Evolutionary conservation across 2,888 invertebrate species (phyloP).

Genomic region (Podotricha telesiphe): DNA sequence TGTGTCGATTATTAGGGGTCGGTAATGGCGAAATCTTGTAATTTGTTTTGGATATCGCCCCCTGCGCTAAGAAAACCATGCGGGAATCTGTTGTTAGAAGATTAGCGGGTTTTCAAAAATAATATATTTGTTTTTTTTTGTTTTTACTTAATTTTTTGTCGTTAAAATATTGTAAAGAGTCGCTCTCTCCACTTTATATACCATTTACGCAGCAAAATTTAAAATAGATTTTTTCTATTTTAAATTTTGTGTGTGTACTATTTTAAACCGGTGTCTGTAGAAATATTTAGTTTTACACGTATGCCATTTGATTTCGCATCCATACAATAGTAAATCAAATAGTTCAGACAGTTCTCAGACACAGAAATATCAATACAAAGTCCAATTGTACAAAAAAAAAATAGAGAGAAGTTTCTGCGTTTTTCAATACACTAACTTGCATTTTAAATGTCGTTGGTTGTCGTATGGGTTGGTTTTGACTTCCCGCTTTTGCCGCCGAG

Average conservation of each 20-base stretch:
- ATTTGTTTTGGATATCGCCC: constrained; percentile 41
- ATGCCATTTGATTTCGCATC: too few species aligned
- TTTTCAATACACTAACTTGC: not conserved
- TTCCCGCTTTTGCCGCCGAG: constrained; percentile 9
- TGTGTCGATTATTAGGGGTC: constrained; percentile 74
- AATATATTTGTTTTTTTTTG: not conserved
- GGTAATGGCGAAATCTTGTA: constrained; percentile 55
- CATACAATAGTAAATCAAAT: too few species aligned
- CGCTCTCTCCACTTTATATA: not conserved
- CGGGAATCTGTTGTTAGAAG: not conserved
- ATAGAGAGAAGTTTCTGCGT: not conserved
- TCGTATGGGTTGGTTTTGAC: not conserved
- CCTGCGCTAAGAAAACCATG: not conserved
- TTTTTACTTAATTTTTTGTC: not conserved
- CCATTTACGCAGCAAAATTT: too few species aligned
- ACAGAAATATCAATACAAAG: not conserved
- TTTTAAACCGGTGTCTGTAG: too few species aligned
- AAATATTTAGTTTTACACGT: too few species aligned
- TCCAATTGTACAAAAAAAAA: not conserved
- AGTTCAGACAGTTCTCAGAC: too few species aligned
- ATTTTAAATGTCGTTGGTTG: constrained; percentile 6
- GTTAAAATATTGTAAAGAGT: not conserved
- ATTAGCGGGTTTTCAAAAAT: not conserved
- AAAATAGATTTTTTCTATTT: too few species aligned
- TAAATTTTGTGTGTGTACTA: too few species aligned